phyloP scores from a whole-genome alignment of 2,113 vertebrate species.

The Ammodytes dubius region DNA sequence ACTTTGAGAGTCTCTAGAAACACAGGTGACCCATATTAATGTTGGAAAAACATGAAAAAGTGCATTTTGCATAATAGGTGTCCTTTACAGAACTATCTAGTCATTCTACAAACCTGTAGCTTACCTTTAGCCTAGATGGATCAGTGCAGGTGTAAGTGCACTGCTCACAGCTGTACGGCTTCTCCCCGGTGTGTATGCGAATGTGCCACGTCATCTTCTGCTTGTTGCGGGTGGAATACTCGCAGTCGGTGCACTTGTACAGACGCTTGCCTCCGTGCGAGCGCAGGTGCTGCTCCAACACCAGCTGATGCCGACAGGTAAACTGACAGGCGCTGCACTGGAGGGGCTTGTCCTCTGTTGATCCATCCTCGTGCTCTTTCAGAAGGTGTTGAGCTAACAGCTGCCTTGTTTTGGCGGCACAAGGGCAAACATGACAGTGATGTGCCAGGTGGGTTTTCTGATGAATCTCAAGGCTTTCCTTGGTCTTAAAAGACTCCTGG shows the following conservation, averaged over 20 bases:
- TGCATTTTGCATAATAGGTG: too few species aligned
- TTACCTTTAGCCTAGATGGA: conserved; percentile 95
- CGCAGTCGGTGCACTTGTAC: conserved; percentile 94
- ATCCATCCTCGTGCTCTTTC: conserved; percentile 86
- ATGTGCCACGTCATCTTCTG: conserved; percentile 99
- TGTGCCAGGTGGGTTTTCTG: conserved; percentile 87
- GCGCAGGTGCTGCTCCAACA: conserved; percentile 94
- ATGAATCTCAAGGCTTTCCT: conserved; percentile 85
- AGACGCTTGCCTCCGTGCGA: conserved; percentile 91
- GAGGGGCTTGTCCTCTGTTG: conserved; percentile 80
- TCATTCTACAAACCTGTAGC: not conserved
- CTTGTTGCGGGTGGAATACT: conserved; percentile 93
- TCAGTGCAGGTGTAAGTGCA: conserved; percentile 93
- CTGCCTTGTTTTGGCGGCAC: conserved; percentile 88
- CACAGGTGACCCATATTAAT: too few species aligned
- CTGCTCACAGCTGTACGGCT: conserved; percentile 94
- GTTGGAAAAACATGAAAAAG: too few species aligned
- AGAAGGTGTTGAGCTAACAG: conserved; percentile 90
- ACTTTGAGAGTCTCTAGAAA: too few species aligned
- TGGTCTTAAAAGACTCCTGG: conserved; percentile 82
- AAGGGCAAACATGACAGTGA: conserved; percentile 89
- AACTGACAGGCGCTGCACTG: conserved; percentile 91
- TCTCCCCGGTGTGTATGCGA: conserved; percentile 96
- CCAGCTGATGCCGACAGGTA: conserved; percentile 89
- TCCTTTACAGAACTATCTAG: not conserved